Percentiles rank a stretch among this genome's conserved stretches.
Evolutionary conservation across 2,888 invertebrate species (phyloP).

Genomic region (Cancer borealis): DNA sequence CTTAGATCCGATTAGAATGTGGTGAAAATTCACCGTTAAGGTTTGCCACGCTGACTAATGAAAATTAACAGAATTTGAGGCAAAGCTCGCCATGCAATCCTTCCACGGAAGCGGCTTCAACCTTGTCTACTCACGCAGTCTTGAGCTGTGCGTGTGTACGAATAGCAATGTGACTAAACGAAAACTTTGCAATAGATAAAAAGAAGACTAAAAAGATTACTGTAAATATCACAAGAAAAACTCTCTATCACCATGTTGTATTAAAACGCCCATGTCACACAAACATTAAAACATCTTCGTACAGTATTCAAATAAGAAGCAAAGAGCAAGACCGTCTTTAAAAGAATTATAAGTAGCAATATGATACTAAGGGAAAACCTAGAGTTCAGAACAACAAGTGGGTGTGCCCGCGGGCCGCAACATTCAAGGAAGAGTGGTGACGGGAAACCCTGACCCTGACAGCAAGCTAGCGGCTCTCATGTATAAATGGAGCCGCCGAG

Average conservation of each 20-base stretch:
- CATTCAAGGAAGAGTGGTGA: neutral
- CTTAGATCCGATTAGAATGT: no score
- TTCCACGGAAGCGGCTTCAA: neutral
- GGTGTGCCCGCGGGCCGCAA: neutral
- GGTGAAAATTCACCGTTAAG: no score
- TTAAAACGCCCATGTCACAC: neutral
- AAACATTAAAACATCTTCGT: neutral
- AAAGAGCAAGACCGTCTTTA: neutral
- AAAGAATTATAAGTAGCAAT: neutral
- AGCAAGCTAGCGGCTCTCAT: neutral
- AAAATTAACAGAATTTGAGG: neutral
- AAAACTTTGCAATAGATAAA: neutral
- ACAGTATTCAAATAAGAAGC: neutral
- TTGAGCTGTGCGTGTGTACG: neutral
- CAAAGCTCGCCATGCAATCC: neutral
- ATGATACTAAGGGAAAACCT: conserved; percentile 8
- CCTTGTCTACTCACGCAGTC: neutral
- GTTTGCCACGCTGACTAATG: neutral
- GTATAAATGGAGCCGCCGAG: neutral
- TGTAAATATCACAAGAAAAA: neutral
- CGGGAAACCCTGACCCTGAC: conserved; percentile 32
- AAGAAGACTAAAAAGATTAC: neutral
- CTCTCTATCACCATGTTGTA: neutral
- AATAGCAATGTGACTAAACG: neutral
- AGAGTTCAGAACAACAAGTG: neutral